phyloP scores from a whole-genome alignment of 2,888 invertebrate genomes.

The Stegophylla sp. region DNA sequence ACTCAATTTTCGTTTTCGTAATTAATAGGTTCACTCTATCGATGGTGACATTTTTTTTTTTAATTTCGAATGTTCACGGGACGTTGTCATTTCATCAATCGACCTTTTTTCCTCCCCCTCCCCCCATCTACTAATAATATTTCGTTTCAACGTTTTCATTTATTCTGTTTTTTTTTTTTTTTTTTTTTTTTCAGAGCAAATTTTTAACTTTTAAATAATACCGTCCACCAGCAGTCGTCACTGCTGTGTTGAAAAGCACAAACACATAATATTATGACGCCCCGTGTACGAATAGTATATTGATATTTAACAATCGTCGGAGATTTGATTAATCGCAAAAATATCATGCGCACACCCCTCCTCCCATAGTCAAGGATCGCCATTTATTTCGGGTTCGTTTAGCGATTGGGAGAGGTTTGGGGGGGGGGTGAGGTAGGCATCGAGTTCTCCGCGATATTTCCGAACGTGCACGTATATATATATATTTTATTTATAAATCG shows the following conservation, averaged over 20 bases:
- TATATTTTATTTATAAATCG: background rate
- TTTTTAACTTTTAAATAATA: background rate
- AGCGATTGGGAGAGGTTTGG: background rate
- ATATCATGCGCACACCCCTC: background rate
- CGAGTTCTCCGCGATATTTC: too few species aligned
- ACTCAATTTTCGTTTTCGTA: background rate
- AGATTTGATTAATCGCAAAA: slow-evolving; percentile 34
- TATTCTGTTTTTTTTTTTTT: too few species aligned
- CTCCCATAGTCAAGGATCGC: slow-evolving; percentile 1
- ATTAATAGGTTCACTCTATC: background rate
- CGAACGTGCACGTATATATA: too few species aligned
- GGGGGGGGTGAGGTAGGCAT: too few species aligned
- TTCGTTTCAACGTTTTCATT: background rate
- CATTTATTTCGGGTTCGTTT: too few species aligned
- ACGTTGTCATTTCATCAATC: background rate
- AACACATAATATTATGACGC: background rate
- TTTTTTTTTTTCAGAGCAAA: background rate
- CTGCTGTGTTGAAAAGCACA: background rate
- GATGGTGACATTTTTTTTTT: background rate
- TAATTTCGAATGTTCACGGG: background rate
- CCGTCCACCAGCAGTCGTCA: too few species aligned
- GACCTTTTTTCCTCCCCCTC: background rate
- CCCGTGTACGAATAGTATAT: background rate
- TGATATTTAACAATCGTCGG: slow-evolving; percentile 15
- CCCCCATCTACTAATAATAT: background rate